A percentile compares a stretch with the other conserved stretches of the same genome.
Evolutionary conservation across 2,888 invertebrate species (phyloP).

Genomic region (Acanthopleura granulata): DNA sequence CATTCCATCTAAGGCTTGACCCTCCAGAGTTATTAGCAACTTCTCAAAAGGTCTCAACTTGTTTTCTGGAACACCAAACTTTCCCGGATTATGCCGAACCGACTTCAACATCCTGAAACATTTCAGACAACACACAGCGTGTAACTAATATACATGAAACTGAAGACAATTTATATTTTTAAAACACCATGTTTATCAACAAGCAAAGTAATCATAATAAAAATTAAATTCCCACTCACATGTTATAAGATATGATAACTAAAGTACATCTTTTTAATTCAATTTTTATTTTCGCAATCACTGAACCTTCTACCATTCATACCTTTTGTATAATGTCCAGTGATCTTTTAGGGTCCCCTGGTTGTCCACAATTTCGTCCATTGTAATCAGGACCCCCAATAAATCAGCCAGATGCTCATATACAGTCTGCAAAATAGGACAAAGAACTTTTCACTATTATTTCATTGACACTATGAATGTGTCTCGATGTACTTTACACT

Average conservation of each 20-base stretch:
- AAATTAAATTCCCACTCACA: too few relatives aligned
- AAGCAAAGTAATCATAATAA: too few relatives aligned
- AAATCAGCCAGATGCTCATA: slow-evolving; percentile 72
- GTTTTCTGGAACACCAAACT: slow-evolving; percentile 75
- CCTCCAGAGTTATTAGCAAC: slow-evolving; percentile 79
- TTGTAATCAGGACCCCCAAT: slow-evolving; percentile 72
- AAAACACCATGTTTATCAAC: too few relatives aligned
- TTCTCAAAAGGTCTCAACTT: slow-evolving; percentile 80
- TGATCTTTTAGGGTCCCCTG: slow-evolving; percentile 76
- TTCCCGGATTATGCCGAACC: slow-evolving; percentile 76
- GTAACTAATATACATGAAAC: too few relatives aligned
- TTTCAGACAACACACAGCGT: background rate
- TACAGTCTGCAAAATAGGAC: slow-evolving; percentile 56
- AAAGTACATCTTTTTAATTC: too few relatives aligned
- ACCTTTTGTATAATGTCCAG: slow-evolving; percentile 84
- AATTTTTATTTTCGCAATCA: too few relatives aligned
- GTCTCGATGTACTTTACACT: too few relatives aligned
- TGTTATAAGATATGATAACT: too few relatives aligned
- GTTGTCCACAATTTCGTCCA: slow-evolving; percentile 78
- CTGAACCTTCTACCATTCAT: background rate
- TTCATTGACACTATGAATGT: too few relatives aligned
- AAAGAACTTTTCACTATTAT: background rate
- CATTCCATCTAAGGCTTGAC: slow-evolving; percentile 77
- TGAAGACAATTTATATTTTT: too few relatives aligned
- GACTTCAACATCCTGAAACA: slow-evolving; percentile 75